Evolutionary conservation across 2,113 vertebrate genomes (phyloP), one percentile per base, ranked within the genome.

Genomic region (Hippocampus abdominalis): DNA sequence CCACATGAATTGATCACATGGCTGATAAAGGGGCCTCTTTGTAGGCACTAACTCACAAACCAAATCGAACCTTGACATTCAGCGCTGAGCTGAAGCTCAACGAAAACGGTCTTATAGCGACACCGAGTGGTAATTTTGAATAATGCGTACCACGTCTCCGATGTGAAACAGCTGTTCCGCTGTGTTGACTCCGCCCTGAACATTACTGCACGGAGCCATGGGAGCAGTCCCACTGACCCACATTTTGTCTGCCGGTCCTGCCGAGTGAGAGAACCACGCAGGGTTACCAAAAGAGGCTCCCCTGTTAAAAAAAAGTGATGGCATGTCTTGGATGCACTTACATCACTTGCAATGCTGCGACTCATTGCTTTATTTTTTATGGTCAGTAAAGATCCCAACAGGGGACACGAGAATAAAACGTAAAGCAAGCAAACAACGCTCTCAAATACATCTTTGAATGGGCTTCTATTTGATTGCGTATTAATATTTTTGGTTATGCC

Each of bases 1-100:
- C 73, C 84, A 81, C 84, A 71, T 83, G 81, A 71, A 85, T 73
- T 65, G 44, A 78, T 85, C 90, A 90, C 87, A 87, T 88, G 91
- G 66, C 40, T 66, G 70, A 82, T 66, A 74, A 80, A 87, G 66
- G 74, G 75, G 76, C 54, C 54, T 82, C 81, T 90, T 90, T 92
- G 86, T 91, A 8, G 69, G 75, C 0, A 32, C 56, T 23, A 54
- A 54, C 51, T 10, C 51, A 40, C 71, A 61, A 64, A 69, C 25
- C 7, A 32, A 60, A 60, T 60, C 27, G 12, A 16, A 60, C 27
- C 2, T 32, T 32, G 15, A 18, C 57, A 44, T 1, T 32, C 15
- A 60, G 57, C 7, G 56, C 27, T 27, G 6, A 2, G 9, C 53
- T 4, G 21, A 54, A 57, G 4, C 25, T 15, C 13, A 59, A 5